Evolutionary conservation across 2,888 invertebrate species (phyloP), one percentile per base, ranked within the genome.

Genomic region (Drosophila nigritarsus): DNA sequence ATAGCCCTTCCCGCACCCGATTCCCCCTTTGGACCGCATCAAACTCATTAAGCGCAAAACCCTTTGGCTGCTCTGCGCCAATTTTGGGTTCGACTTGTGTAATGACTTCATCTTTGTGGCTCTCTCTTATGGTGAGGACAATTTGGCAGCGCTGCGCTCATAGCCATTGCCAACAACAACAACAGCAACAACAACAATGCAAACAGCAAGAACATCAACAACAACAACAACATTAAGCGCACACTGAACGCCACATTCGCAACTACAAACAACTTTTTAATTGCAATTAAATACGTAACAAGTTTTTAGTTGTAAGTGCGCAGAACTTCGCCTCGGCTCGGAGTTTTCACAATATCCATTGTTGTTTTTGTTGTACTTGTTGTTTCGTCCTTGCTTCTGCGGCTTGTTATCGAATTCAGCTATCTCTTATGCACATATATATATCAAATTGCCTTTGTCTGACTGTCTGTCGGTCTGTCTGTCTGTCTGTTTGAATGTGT

Each of bases 271-370:
- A 87, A 87, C 85, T 87, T 87, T 87, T 87, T 87, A 87, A 90
- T 87, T 87, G 89, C 87, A 87, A 90, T 87, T 87, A 87, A 87
- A 87, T 87, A 90, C 90, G 89, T 90, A 87, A 87, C 87, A 87
- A 87, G 90, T 87, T 87, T 87, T 87, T 90, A 90, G 90, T 90
- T 86, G 90, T 90, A 90, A 88, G 89, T 90, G 90, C 69, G 80
- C 83, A 77, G 61, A 72, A 89, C 70, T 69, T 84, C 73, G 71
- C 50, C 64, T 55, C 66, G 70, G 70, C 58, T 66, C 53, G 18
- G 63, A 65, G 78, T 79, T 75, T 73, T 65, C 73, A 55, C 76
- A 82, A 69, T 82, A 72, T 73, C 77, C 65, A 76, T 88, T 81
- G 54, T 45, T 62, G 62, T 38, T 58, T 40, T 48, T 74, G 54